Conservation (phyloP, 2,888 invertebrate species). For the Drosophila borborema region DNA sequence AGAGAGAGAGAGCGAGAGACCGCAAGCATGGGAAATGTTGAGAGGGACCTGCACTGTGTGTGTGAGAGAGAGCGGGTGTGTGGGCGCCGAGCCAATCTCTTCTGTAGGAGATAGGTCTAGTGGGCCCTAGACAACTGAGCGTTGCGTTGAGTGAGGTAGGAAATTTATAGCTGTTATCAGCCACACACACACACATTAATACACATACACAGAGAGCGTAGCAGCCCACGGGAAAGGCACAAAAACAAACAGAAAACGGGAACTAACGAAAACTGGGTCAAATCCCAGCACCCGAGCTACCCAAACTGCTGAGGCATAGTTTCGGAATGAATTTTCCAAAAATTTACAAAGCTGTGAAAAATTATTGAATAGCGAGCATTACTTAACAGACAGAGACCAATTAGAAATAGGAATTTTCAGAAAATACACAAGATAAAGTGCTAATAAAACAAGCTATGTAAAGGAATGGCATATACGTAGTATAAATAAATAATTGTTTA, state of each 20-base stretch:
- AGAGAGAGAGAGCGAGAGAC: neutral
- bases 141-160: slow-evolving; percentile 75
- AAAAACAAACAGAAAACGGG: slow-evolving; percentile 49
- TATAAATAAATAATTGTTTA: slow-evolving; percentile 2
- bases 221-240: slow-evolving; percentile 25
- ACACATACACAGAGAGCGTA: neutral
- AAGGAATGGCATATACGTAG: neutral
- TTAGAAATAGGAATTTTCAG: neutral
- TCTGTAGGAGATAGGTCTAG: slow-evolving; percentile 35
- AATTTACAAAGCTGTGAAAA: slow-evolving; percentile 27
- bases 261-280: slow-evolving; percentile 60
- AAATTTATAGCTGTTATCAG: slow-evolving; percentile 74
- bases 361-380: neutral
- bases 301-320: slow-evolving; percentile 15
- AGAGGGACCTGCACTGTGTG: neutral
- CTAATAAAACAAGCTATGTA: neutral
- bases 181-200: slow-evolving; percentile 14
- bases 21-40: slow-evolving; percentile 2
- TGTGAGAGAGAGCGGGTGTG: slow-evolving; percentile 13
- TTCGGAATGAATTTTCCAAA: slow-evolving; percentile 30
- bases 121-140: slow-evolving; percentile 70
- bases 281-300: slow-evolving; percentile 37
- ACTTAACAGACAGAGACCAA: neutral
- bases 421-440: neutral
- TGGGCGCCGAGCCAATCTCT: slow-evolving; percentile 28